A percentile compares a stretch with the other conserved stretches of the same genome.
phyloP scores from a whole-genome alignment of 2,797 vertebrate species.

The Sebastes diaconus region DNA sequence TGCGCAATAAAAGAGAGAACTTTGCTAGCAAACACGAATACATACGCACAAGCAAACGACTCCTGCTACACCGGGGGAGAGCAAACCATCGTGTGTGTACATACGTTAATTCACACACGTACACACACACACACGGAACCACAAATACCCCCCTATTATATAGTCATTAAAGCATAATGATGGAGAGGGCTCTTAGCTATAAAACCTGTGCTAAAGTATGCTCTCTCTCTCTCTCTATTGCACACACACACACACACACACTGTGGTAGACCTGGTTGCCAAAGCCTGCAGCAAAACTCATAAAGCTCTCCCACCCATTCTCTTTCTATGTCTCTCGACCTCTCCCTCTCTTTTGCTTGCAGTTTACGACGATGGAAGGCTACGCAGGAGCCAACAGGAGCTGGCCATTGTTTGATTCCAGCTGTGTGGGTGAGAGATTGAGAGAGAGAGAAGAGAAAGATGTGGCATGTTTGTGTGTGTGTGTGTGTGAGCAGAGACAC shows the following conservation, averaged over 20 bases:
- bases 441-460: neutral
- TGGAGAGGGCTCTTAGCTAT: slow-evolving; percentile 8
- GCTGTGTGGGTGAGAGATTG: slow-evolving; percentile 31
- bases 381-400: slow-evolving; percentile 24
- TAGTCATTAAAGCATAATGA: slow-evolving; percentile 36
- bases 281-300: slow-evolving; percentile 34
- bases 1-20: neutral
- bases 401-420: slow-evolving; percentile 32
- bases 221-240: neutral
- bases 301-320: neutral
- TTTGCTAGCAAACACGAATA: neutral
- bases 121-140: neutral
- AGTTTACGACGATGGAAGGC: neutral
- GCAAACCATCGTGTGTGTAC: neutral
- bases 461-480: neutral
- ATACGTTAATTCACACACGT: neutral
- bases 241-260: slow-evolving; percentile 17
- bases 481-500: neutral
- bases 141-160: slow-evolving; percentile 13
- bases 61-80: neutral
- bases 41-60: neutral
- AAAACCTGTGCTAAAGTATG: slow-evolving; percentile 25
- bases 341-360: neutral
- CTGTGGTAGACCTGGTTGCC: slow-evolving; percentile 5
- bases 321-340: neutral